These are phyloP conservation scores for Octopus sinensis DNA, from an alignment of 1,140 invertebrate genomes.

Conservation along the genomic window DNA sequence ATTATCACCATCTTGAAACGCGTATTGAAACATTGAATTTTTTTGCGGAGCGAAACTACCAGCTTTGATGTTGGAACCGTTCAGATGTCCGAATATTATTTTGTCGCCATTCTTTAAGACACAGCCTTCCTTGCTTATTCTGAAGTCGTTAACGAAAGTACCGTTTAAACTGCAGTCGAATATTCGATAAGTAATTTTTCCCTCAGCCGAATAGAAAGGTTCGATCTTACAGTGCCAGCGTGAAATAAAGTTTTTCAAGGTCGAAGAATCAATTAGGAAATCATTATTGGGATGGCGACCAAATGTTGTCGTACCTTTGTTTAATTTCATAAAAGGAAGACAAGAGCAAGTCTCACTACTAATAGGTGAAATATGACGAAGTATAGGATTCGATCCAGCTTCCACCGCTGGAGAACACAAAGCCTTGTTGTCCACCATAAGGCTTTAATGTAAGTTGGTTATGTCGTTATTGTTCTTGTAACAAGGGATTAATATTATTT, in stretches of 20 bases:
- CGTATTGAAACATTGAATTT: not conserved
- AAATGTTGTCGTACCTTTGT: conserved; percentile 27
- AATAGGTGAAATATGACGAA: no score
- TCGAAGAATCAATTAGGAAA: conserved; percentile 42
- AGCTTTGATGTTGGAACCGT: conserved; percentile 45
- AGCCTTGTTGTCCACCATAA: no score
- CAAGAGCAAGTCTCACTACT: no score
- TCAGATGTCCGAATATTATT: conserved; percentile 56
- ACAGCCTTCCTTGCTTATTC: conserved; percentile 34
- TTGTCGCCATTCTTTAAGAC: conserved; percentile 47
- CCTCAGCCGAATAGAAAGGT: conserved; percentile 33
- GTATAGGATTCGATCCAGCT: no score
- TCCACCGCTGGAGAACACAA: no score
- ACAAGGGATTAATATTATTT: no score
- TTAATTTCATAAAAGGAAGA: no score
- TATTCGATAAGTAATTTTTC: conserved; percentile 37
- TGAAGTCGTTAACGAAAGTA: conserved; percentile 56
- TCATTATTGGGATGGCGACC: conserved; percentile 38
- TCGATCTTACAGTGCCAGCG: conserved; percentile 40
- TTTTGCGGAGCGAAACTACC: not conserved
- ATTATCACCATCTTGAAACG: no score
- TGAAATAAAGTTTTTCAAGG: conserved; percentile 44
- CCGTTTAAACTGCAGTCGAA: conserved; percentile 55
- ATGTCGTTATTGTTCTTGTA: no score
- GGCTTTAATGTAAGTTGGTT: no score